Conservation (phyloP, 2,888 invertebrate genomes). For the Parascotia fuliginaria region DNA sequence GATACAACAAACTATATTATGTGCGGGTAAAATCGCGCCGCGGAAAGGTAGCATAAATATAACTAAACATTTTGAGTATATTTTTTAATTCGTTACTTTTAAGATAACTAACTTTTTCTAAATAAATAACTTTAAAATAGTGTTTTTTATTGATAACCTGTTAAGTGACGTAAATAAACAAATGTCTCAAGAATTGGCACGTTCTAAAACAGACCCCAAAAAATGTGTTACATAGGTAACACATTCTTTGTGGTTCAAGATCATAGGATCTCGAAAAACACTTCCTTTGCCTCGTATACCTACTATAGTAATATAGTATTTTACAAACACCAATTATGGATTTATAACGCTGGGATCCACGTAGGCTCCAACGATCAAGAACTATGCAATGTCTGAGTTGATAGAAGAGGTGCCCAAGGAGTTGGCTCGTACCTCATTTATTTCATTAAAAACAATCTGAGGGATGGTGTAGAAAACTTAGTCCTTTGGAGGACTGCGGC, state of each 20-base stretch:
- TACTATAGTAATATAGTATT: constrained; percentile 23
- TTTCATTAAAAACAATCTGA: constrained; percentile 8
- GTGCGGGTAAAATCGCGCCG: too few species aligned
- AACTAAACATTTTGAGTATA: too few species aligned
- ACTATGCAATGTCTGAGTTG: constrained; percentile 29
- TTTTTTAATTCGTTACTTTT: too few species aligned
- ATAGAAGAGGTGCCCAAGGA: constrained; percentile 33
- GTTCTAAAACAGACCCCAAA: constrained; percentile 7
- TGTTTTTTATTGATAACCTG: too few species aligned
- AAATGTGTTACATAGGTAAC: constrained; percentile 15
- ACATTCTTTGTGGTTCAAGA: too few species aligned
- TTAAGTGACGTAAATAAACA: too few species aligned
- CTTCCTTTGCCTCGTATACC: constrained; percentile 18
- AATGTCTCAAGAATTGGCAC: constrained; percentile 9
- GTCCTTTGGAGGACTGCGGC: constrained; percentile 18
- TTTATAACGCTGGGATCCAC: constrained; percentile 30
- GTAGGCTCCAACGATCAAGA: constrained; percentile 22
- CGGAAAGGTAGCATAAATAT: too few species aligned
- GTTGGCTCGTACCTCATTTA: constrained; percentile 17
- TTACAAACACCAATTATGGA: constrained; percentile 32
- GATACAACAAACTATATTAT: too few species aligned
- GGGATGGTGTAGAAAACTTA: constrained; percentile 8
- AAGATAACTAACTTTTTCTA: too few species aligned
- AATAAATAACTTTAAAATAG: too few species aligned
- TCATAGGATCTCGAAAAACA: constrained; percentile 19